Evolutionary conservation across 2,113 vertebrate species (phyloP).

Genomic region (Coturnix japonica): DNA sequence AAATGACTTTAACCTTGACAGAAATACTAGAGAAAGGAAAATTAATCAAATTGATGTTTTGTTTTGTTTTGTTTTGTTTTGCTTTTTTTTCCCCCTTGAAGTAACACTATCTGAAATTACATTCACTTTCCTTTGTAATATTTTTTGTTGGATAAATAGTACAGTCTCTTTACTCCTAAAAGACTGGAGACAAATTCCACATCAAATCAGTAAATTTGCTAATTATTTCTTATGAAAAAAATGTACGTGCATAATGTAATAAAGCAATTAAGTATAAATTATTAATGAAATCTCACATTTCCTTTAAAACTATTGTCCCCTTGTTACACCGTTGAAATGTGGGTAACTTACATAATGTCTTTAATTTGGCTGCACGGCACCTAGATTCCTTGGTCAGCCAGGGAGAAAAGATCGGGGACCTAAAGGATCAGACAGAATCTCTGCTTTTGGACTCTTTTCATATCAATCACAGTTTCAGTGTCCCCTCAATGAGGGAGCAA

Average conservation of each 20-base stretch:
- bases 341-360: rapidly evolving
- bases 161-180: neutral
- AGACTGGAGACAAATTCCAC: neutral
- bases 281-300: neutral
- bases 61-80: neutral
- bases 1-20: neutral
- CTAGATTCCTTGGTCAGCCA: neutral
- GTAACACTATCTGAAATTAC: neutral
- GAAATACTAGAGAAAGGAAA: neutral
- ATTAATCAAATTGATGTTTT: neutral
- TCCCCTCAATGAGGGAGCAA: neutral
- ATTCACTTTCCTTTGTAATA: neutral
- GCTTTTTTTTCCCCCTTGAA: neutral
- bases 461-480: conserved; percentile 24
- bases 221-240: neutral
- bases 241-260: neutral
- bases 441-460: neutral
- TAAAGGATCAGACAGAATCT: neutral
- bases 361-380: neutral
- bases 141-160: neutral
- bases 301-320: neutral
- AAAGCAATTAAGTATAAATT: neutral
- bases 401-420: neutral
- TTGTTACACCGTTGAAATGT: neutral
- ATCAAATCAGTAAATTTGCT: neutral